Conservation (phyloP, 2,113 vertebrate genomes). For the Xerus inauris region DNA sequence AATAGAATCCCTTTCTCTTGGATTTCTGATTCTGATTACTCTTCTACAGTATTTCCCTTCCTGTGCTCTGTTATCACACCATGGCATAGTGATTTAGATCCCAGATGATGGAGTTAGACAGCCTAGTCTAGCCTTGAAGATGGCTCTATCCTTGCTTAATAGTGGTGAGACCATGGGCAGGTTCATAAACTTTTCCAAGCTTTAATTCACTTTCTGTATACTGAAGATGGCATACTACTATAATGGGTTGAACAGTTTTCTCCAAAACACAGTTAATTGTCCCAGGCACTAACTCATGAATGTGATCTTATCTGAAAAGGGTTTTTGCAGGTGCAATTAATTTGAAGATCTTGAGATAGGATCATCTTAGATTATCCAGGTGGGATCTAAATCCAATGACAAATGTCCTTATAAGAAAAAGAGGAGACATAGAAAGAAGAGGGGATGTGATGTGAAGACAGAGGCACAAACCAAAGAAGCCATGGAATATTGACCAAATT, state of each 20-base stretch:
- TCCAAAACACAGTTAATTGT: not conserved
- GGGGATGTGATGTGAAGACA: too few species aligned
- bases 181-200: too few species aligned
- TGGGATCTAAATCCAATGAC: not conserved
- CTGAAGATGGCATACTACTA: not conserved
- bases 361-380: not conserved
- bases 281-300: not conserved
- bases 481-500: too few species aligned
- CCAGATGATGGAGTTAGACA: not conserved
- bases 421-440: too few species aligned
- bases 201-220: not conserved
- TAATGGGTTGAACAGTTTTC: not conserved
- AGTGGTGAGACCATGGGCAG: too few species aligned
- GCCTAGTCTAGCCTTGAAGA: fast-evolving
- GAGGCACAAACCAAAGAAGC: too few species aligned
- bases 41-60: not conserved
- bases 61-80: not conserved
- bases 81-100: not conserved
- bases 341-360: not conserved
- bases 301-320: not conserved
- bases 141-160: not conserved
- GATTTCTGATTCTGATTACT: not conserved
- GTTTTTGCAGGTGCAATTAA: too few species aligned
- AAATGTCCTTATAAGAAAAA: too few species aligned
- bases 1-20: not conserved